These are phyloP conservation scores for Lapara coniferarum DNA, from an alignment of 2,888 invertebrate species.

Conservation along the genomic window DNA sequence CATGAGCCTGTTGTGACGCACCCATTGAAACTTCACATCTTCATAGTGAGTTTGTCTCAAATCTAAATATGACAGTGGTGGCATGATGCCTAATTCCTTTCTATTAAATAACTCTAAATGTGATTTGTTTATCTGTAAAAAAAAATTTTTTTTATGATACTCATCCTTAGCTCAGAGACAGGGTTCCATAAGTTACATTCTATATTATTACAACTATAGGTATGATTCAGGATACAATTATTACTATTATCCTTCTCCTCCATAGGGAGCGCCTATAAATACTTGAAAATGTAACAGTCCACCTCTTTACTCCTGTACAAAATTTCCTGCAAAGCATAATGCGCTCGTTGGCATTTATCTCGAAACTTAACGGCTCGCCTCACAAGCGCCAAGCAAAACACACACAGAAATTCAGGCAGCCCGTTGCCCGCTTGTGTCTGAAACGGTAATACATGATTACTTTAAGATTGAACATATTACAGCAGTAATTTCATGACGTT, in stretches of 20 bases:
- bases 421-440: constrained; percentile 60
- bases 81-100: constrained; percentile 49
- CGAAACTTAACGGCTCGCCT: constrained; percentile 62
- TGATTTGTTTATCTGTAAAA: constrained; percentile 60
- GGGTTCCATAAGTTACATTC: too few relatives aligned
- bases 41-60: constrained; percentile 55
- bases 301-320: constrained; percentile 64
- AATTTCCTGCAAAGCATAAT: constrained; percentile 64
- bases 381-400: constrained; percentile 61
- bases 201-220: too few relatives aligned
- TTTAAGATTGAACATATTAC: constrained; percentile 20
- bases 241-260: too few relatives aligned
- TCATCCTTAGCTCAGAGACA: too few relatives aligned
- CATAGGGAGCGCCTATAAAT: background rate
- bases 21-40: constrained; percentile 61
- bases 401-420: constrained; percentile 68
- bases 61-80: constrained; percentile 56
- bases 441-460: constrained; percentile 38
- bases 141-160: constrained; percentile 17
- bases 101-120: constrained; percentile 55
- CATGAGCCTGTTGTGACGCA: constrained; percentile 49
- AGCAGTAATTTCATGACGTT: constrained; percentile 18
- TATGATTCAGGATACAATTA: too few relatives aligned
- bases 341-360: constrained; percentile 68
- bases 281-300: constrained; percentile 24